A percentile compares a stretch with the other conserved stretches of the same genome.
Evolutionary conservation across 92 coral and sea anemone species (phyloP).

Genomic region (Zoanthus gigantus): DNA sequence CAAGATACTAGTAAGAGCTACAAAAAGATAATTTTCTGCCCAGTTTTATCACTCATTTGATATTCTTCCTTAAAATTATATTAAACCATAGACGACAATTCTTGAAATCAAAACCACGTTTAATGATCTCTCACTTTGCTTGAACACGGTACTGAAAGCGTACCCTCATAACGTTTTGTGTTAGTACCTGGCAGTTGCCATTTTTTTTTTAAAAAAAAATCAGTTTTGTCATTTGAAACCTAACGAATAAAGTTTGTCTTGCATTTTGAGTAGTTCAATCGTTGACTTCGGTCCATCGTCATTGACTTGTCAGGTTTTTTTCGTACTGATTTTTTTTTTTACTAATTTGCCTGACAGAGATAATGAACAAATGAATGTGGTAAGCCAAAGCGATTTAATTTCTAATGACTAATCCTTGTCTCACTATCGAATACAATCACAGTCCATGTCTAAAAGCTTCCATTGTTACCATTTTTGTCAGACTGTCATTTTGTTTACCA

Average conservation of each 20-base stretch:
- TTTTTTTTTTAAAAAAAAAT: too few species aligned
- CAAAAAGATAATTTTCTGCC: conserved; percentile 14
- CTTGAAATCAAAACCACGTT: conserved; percentile 16
- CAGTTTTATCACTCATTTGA: conserved; percentile 28
- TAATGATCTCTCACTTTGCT: conserved; percentile 7
- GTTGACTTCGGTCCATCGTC: too few species aligned
- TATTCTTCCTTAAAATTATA: conserved; percentile 22
- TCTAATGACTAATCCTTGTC: neutral
- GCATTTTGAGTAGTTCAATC: too few species aligned
- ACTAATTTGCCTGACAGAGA: too few species aligned
- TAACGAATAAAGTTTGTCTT: too few species aligned
- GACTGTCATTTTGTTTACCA: conserved; percentile 20
- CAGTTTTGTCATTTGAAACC: too few species aligned
- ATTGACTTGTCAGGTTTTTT: too few species aligned
- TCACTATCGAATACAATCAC: neutral
- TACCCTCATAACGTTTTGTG: neutral
- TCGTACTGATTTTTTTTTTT: too few species aligned
- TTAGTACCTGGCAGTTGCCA: too few species aligned
- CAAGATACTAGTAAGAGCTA: neutral
- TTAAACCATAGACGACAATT: neutral
- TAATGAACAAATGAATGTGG: conserved; percentile 1
- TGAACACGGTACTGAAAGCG: too few species aligned
- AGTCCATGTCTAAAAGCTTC: neutral
- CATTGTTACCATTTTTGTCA: conserved; percentile 29
- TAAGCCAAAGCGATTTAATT: neutral